Percentiles rank a stretch among this genome's conserved stretches.
These are phyloP conservation scores for Sinella curviseta DNA, from an alignment of 1,140 invertebrate species.

Conservation along the genomic window DNA sequence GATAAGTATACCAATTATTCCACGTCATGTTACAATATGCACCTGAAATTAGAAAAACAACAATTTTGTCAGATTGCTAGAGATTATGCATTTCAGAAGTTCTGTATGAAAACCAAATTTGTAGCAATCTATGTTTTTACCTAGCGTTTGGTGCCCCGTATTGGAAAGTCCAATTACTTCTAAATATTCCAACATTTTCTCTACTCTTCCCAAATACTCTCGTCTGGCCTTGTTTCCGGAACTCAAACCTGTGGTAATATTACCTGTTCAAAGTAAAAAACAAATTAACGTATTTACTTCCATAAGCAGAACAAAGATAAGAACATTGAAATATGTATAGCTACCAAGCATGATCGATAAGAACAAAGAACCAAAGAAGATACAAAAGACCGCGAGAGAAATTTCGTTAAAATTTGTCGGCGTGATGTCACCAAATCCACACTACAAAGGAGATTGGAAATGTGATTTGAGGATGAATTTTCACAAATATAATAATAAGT, in stretches of 20 bases:
- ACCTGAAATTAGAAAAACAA: too few species aligned
- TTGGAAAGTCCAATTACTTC: neutral
- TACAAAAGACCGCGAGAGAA: neutral
- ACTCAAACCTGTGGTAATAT: neutral
- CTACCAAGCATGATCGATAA: neutral
- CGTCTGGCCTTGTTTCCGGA: neutral
- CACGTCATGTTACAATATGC: slow-evolving; percentile 15
- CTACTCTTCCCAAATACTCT: neutral
- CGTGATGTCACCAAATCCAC: slow-evolving; percentile 10
- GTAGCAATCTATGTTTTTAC: too few species aligned
- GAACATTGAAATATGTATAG: neutral
- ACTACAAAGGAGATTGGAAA: neutral
- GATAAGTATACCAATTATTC: slow-evolving; percentile 12
- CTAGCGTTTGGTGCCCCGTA: neutral
- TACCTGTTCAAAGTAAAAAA: neutral
- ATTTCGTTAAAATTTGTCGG: slow-evolving; percentile 1
- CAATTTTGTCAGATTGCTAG: too few species aligned
- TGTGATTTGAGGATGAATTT: neutral
- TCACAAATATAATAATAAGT: neutral
- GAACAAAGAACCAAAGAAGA: slow-evolving; percentile 16
- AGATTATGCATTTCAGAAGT: too few species aligned
- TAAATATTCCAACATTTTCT: slow-evolving; percentile 12
- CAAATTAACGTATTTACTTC: neutral
- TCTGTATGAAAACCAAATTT: too few species aligned
- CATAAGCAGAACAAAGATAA: neutral